Base-by-base conservation (phyloP, 2,113 vertebrate species). In the Antennarius striatus region DNA sequence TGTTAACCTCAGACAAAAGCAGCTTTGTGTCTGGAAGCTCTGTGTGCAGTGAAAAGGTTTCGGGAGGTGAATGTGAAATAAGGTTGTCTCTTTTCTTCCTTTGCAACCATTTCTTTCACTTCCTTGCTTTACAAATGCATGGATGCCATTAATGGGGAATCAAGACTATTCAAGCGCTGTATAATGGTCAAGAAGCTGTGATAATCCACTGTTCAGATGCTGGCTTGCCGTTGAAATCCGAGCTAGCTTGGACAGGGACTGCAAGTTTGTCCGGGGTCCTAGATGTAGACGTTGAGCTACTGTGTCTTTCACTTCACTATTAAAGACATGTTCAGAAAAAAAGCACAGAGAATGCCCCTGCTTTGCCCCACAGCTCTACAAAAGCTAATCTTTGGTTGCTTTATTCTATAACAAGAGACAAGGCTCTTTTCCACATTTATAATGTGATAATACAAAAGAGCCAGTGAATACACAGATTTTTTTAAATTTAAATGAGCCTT, bases 1-100 rank as follows among this genome's bases (percentile, higher is more conserved):
- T 56, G 65, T 88, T 86, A 85, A 85, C 83, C 79, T 57, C 57
- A 72, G 49, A 91, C 88, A 91, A 90, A 86, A 85, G 85, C 71
- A 56, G 64, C 85, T 84, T 88, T 89, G 85, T 86, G 75, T 77
- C 51, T 66, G 56, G 42, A 76, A 43, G 71, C 79, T 81, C 59
- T 67, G 57, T 64, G 56, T 68, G 76, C 52, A 39, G 39, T 87
- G 84, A 89, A 88, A 89, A 81, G 81, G 69, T 81, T 82, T 80
- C 57, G 22, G 77, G 82, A 85, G 75, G 79, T 83, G 88, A 86
- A 90, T 90, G 67, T 74, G 71, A 85, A 89, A 85, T 85, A 73
- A 88, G 83, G 75, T 77, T 78, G 64, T 75, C 54, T 72, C 67
- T 77, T 83, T 86, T 83, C 71, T 81, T 75, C 68, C 56, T 57